Base-by-base conservation (phyloP, 2,888 invertebrate genomes). In the Argyra leucocephala region DNA sequence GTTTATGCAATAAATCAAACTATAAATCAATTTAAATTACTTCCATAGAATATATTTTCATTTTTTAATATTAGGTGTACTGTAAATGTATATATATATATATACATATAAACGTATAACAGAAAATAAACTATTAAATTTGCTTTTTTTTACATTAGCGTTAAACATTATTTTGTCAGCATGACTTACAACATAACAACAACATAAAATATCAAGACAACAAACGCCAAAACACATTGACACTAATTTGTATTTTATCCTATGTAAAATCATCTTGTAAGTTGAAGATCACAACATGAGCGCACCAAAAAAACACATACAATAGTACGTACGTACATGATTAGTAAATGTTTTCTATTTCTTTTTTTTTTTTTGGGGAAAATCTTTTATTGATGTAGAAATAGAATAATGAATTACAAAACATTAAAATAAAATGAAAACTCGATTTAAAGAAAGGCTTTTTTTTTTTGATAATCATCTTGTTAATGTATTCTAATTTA, bases 21-120 rank as follows among this genome's bases (percentile, higher is more conserved):
- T 48, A 48, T 48, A 48, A 48, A 48, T 48, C 48, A 48, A 48
- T 48, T 48, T 48, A 48, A 48, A 48, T 48, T 48, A 48, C 48
- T 48, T 48, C 12, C 15, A 48, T 18, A 48, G 48, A 48, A 18
- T 15, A 48, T 48, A 15, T 48, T 48, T 48, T 12, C 15, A 18
- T 18, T n/a, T 18, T 48, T 18, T 18, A 48, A 48, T 48, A 48
- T 48, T 48, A 48, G 9, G 12, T n/a, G 48, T 48, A 31, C 48
- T n/a, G 18, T 18, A 18, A 18, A 18, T 48, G 48, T 6, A n/a
- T 48, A 48, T 18, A 48, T 2, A 18, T n/a, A n/a, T n/a, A n/a
- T n/a, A n/a, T n/a, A 31, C 31, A 31, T 31, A 31, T 31, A 31
- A 7, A n/a, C n/a, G n/a, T n/a, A n/a, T n/a, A n/a, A n/a, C n/a